Conservation (phyloP, 2,888 invertebrate genomes). For the Idaea biselata region DNA sequence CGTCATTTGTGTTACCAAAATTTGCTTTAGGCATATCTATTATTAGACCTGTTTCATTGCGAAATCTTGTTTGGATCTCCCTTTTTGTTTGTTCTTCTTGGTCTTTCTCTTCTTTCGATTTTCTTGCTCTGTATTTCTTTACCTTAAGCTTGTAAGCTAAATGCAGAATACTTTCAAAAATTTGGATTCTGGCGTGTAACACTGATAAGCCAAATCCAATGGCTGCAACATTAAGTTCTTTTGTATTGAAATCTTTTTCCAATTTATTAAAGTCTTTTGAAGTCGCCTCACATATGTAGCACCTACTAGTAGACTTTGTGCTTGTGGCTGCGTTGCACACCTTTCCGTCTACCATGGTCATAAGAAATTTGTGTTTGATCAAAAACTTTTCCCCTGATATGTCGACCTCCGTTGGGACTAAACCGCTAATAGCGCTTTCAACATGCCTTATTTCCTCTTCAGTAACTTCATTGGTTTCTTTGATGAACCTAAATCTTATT, state of each 20-base stretch:
- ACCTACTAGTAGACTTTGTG: conserved; percentile 29
- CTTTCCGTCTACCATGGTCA: conserved; percentile 20
- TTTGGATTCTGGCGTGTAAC: too few relatives aligned
- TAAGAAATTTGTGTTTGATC: conserved; percentile 1
- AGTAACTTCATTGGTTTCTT: conserved; percentile 29
- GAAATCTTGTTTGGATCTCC: conserved; percentile 4
- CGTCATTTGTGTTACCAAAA: conserved; percentile 9
- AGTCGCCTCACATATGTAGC: too few relatives aligned
- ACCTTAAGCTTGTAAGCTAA: too few relatives aligned
- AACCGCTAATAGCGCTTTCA: conserved; percentile 9
- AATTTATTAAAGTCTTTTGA: not conserved
- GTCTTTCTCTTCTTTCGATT: conserved; percentile 4
- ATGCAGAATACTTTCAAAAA: too few relatives aligned
- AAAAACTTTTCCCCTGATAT: too few relatives aligned
- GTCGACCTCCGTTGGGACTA: not conserved
- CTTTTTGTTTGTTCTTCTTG: conserved; percentile 3
- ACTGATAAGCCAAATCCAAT: too few relatives aligned
- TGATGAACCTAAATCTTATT: conserved; percentile 30
- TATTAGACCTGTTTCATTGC: conserved; percentile 3
- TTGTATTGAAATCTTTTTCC: too few relatives aligned
- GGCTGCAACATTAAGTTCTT: too few relatives aligned
- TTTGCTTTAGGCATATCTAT: conserved; percentile 9
- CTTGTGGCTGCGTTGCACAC: conserved; percentile 35
- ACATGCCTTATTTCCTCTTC: conserved; percentile 30
- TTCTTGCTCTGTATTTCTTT: too few relatives aligned